Conservation (phyloP, 2,113 vertebrate genomes). For the Anas platyrhynchos region DNA sequence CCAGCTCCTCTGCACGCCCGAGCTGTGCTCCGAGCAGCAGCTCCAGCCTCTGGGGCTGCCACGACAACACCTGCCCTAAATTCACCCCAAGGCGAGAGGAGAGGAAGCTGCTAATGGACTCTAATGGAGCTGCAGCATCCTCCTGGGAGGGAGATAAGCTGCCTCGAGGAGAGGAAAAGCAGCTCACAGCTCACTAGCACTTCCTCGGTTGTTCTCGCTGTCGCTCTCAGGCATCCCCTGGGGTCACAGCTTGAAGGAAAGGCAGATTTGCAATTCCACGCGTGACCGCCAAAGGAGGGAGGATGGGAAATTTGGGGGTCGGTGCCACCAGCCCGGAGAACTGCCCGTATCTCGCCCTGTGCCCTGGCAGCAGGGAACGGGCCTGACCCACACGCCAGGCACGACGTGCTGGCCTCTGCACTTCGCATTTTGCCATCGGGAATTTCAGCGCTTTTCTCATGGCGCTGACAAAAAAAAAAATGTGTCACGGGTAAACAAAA, state of each 20-base stretch:
- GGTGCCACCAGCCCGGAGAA: not conserved
- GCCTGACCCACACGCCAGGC: not conserved
- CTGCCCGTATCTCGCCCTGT: not conserved
- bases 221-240: not conserved
- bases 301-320: not conserved
- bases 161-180: not conserved
- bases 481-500: not conserved
- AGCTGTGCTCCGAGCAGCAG: not conserved
- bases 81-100: not conserved
- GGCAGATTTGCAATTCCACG: not conserved
- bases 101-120: conserved; percentile 41
- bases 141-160: not conserved
- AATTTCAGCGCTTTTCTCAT: not conserved
- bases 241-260: not conserved
- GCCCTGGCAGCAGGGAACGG: not conserved
- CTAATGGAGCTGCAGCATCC: not conserved
- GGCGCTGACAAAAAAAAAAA: not conserved
- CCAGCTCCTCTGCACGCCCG: fast-evolving
- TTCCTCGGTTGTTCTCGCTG: not conserved
- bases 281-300: not conserved
- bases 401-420: not conserved
- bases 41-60: not conserved
- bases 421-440: not conserved
- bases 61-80: fast-evolving
- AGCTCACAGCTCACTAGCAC: fast-evolving